These are phyloP conservation scores for Galago senegalensis DNA, from an alignment of 2,797 vertebrate genomes.

Conservation along the genomic window DNA sequence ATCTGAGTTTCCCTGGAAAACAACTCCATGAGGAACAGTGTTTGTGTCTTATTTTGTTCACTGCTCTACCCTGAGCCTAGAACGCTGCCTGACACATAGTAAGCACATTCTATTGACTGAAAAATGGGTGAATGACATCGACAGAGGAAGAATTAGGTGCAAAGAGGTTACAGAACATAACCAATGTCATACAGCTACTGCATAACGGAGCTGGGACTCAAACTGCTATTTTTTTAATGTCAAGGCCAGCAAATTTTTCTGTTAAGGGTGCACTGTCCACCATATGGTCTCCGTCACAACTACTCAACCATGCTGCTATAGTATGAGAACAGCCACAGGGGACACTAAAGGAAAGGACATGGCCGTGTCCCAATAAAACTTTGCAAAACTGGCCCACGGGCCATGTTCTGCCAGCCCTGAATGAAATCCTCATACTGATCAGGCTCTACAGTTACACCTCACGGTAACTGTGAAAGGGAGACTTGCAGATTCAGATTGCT, in stretches of 20 bases:
- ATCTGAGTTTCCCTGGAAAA: accelerated
- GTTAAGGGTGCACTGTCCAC: background rate
- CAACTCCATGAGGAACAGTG: background rate
- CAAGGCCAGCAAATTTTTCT: background rate
- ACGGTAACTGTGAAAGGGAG: accelerated
- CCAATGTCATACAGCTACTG: background rate
- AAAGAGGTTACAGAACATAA: background rate
- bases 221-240: background rate
- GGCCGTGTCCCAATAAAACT: background rate
- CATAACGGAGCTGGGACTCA: background rate
- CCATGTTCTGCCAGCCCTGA: too few relatives aligned
- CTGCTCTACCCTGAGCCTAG: background rate
- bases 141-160: background rate
- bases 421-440: background rate
- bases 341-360: background rate
- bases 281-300: background rate
- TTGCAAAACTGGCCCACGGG: background rate
- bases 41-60: background rate
- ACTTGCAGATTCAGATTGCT: accelerated
- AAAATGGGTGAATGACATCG: background rate
- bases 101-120: accelerated
- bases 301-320: background rate
- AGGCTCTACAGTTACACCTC: background rate
- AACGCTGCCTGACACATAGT: background rate
- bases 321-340: background rate